A percentile compares a stretch with the other conserved stretches of the same genome.
Conservation (phyloP, 2,113 vertebrate genomes). For the Psettodes erumei region DNA sequence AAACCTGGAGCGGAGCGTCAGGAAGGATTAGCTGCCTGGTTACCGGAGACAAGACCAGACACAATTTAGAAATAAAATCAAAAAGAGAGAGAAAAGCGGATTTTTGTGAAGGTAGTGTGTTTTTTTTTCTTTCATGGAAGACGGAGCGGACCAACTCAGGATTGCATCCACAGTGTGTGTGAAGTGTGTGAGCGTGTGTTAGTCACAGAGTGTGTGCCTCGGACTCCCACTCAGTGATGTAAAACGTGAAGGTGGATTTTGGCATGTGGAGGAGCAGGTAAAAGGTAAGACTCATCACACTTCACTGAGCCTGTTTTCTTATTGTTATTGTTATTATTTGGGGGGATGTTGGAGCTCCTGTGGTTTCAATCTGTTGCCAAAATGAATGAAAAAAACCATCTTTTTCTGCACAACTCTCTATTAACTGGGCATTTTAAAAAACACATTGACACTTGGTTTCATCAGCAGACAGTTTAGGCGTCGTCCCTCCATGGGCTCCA, state of each 20-base stretch:
- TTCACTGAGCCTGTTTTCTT: neutral
- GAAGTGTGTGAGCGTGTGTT: conserved; percentile 43
- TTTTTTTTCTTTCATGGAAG: conserved; percentile 29
- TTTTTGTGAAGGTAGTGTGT: conserved; percentile 1
- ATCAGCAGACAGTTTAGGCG: conserved; percentile 66
- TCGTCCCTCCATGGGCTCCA: conserved; percentile 23
- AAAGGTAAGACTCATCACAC: conserved; percentile 70
- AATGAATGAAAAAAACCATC: conserved; percentile 7
- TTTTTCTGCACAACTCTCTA: conserved; percentile 17
- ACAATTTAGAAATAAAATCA: neutral
- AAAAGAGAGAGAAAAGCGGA: neutral
- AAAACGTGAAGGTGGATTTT: conserved; percentile 72
- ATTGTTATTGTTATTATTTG: neutral
- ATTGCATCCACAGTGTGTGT: conserved; percentile 45
- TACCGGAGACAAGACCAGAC: conserved; percentile 10
- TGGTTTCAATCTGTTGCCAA: conserved; percentile 17
- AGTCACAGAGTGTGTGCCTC: conserved; percentile 28
- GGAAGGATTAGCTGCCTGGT: conserved; percentile 53
- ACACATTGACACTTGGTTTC: conserved; percentile 65
- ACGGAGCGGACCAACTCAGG: conserved; percentile 59
- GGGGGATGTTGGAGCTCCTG: neutral
- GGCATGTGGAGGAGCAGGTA: conserved; percentile 69
- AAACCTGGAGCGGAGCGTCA: conserved; percentile 53
- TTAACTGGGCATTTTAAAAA: conserved; percentile 34
- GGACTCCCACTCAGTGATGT: conserved; percentile 69